A percentile compares a stretch with the other conserved stretches of the same genome.
phyloP scores from a whole-genome alignment of 2,888 invertebrate genomes.

The Himalopsyche kuldschensis region DNA sequence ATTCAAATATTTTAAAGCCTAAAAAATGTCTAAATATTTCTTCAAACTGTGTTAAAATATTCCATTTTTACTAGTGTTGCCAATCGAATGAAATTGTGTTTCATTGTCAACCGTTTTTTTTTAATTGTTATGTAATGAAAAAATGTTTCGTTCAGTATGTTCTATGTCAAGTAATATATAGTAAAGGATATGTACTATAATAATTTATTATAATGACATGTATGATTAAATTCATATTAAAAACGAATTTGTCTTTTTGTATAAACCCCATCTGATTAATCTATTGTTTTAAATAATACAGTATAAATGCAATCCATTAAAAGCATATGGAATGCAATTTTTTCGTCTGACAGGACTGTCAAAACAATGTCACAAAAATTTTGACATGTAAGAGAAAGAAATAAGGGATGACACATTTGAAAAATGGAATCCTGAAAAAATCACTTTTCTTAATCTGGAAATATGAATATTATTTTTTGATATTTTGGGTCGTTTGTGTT shows the following conservation, averaged over 20 bases:
- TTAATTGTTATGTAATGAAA: background rate
- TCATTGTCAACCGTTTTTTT: background rate
- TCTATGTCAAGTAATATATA: background rate
- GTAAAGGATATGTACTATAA: slow-evolving; percentile 7
- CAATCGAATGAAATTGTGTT: background rate
- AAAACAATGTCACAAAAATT: too few relatives aligned
- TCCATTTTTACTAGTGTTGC: background rate
- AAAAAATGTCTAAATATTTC: background rate
- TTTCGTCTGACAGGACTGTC: too few relatives aligned
- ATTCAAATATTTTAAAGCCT: background rate
- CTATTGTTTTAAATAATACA: background rate
- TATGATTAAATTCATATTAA: slow-evolving; percentile 25
- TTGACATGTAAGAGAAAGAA: too few relatives aligned
- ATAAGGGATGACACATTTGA: too few relatives aligned
- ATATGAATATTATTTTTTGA: too few relatives aligned
- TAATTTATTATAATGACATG: slow-evolving; percentile 23
- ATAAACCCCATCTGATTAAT: background rate
- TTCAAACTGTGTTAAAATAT: background rate
- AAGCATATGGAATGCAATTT: too few relatives aligned
- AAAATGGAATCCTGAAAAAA: too few relatives aligned
- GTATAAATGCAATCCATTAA: background rate
- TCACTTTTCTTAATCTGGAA: too few relatives aligned
- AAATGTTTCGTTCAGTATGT: background rate
- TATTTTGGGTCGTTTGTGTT: too few relatives aligned
- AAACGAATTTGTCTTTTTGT: background rate